Conservation (phyloP, 1,140 invertebrate species). For the Musca domestica region DNA sequence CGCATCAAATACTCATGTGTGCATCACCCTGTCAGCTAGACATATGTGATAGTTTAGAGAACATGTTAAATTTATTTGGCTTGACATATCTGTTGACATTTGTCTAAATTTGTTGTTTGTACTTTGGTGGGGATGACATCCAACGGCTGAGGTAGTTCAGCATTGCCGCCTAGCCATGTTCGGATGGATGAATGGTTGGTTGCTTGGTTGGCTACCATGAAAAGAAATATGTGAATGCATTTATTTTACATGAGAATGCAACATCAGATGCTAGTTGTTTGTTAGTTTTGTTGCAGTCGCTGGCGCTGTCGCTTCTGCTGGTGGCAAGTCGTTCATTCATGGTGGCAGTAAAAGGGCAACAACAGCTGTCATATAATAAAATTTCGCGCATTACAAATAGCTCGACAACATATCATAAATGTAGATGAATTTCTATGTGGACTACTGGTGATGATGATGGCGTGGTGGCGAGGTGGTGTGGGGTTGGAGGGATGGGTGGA, state of each 20-base stretch:
- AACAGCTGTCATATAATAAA: conserved; percentile 29
- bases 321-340: neutral
- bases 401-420: conserved; percentile 24
- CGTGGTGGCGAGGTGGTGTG: too few species aligned
- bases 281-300: conserved; percentile 8
- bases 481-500: neutral
- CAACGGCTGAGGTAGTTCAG: neutral
- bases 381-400: conserved; percentile 25
- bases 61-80: conserved; percentile 19
- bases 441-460: too few species aligned
- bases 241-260: neutral
- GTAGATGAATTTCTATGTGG: conserved; percentile 10
- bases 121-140: neutral
- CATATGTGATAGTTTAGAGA: neutral
- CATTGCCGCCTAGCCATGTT: neutral
- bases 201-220: neutral
- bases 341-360: conserved; percentile 13
- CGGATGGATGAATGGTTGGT: neutral
- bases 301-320: conserved; percentile 35
- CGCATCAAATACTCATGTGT: too few species aligned
- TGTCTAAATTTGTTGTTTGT: conserved; percentile 15
- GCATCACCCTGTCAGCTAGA: too few species aligned
- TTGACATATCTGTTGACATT: conserved; percentile 20
- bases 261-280: conserved; percentile 10
- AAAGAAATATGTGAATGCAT: conserved; percentile 9